Evolutionary conservation across 2,888 invertebrate species (phyloP).

Genomic region (Parnassius glacialis): DNA sequence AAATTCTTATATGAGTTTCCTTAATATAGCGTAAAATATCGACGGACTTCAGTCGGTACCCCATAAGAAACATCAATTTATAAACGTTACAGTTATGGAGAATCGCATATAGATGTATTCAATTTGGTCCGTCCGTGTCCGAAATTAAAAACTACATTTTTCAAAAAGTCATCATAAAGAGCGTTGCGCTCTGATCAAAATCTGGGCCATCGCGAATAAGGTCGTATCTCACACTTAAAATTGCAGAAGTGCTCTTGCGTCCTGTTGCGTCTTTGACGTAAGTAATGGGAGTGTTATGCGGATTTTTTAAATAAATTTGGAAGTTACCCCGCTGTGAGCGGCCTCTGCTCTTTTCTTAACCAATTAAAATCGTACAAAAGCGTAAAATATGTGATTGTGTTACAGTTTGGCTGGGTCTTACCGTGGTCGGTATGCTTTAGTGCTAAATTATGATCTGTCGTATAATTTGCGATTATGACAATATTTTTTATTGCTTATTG

Average conservation of each 20-base stretch:
- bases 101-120: conserved; percentile 62
- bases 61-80: conserved; percentile 76
- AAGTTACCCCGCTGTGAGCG: conserved; percentile 72
- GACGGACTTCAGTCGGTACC: conserved; percentile 64
- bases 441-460: conserved; percentile 68
- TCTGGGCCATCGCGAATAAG: conserved; percentile 73
- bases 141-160: conserved; percentile 78
- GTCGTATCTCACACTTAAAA: conserved; percentile 77
- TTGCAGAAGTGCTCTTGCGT: conserved; percentile 63
- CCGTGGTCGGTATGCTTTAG: conserved; percentile 53
- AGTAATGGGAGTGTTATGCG: conserved; percentile 70
- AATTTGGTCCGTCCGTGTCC: conserved; percentile 56
- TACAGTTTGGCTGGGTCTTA: conserved; percentile 63
- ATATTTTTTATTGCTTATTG: conserved; percentile 68
- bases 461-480: conserved; percentile 72
- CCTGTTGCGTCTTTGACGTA: conserved; percentile 66
- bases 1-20: conserved; percentile 57
- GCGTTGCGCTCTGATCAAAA: conserved; percentile 63
- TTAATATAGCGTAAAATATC: conserved; percentile 75
- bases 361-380: conserved; percentile 76
- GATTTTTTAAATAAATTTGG: conserved; percentile 72
- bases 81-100: conserved; percentile 71
- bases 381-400: conserved; percentile 76
- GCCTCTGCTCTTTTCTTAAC: conserved; percentile 66
- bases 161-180: conserved; percentile 80